Conservation (phyloP, 1,140 invertebrate species). For the Lepeophtheirus salmonis region DNA sequence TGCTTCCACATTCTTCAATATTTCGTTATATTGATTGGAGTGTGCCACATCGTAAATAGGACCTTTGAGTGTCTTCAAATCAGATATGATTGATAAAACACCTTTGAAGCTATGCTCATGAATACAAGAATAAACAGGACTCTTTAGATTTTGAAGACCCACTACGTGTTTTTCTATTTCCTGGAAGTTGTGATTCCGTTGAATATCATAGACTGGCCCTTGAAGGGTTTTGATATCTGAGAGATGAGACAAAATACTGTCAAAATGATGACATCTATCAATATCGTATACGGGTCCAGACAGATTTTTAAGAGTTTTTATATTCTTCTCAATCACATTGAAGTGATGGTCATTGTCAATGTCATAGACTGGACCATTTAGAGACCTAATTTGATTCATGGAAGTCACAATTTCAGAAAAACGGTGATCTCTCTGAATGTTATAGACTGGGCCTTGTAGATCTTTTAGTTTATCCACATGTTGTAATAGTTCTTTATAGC, state of each 20-base stretch:
- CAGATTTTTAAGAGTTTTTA: slow-evolving; percentile 11
- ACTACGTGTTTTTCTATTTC: slow-evolving; percentile 10
- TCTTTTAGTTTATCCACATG: slow-evolving; percentile 6
- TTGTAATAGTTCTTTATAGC: background rate
- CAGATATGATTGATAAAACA: background rate
- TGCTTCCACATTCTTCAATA: background rate
- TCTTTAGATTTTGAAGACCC: slow-evolving; percentile 6
- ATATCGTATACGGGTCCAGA: slow-evolving; percentile 11
- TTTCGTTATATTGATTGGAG: slow-evolving; percentile 3
- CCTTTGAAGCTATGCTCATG: slow-evolving; percentile 1
- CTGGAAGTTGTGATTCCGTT: slow-evolving; percentile 14
- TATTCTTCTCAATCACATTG: slow-evolving; percentile 11
- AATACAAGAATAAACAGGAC: slow-evolving; percentile 8
- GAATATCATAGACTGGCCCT: slow-evolving; percentile 16
- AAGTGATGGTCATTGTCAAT: slow-evolving; percentile 10
- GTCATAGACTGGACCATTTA: slow-evolving; percentile 10
- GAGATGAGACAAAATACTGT: background rate
- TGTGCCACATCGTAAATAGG: slow-evolving; percentile 6
- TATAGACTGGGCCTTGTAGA: slow-evolving; percentile 14
- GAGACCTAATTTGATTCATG: background rate
- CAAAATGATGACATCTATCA: slow-evolving; percentile 5
- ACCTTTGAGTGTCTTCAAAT: background rate
- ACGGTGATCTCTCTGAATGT: background rate
- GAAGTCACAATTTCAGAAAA: background rate
- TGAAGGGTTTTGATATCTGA: slow-evolving; percentile 10